Evolutionary conservation across 2,113 vertebrate species (phyloP).

Genomic region (Antennarius striatus): DNA sequence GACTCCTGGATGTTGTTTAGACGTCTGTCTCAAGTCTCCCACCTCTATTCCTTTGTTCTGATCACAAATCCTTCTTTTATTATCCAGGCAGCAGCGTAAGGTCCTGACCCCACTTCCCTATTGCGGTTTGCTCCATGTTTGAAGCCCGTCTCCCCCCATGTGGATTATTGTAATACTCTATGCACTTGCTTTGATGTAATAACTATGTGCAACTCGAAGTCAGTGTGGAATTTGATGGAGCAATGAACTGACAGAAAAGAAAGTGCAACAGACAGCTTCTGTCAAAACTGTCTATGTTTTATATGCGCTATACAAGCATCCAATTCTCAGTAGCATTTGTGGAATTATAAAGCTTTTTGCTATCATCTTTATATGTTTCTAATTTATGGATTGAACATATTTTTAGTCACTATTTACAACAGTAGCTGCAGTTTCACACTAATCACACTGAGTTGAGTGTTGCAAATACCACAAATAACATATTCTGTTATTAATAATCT

Average conservation of each 20-base stretch:
- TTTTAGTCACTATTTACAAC: no score
- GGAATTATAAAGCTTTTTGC: neutral
- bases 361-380: no score
- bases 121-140: slow-evolving; percentile 68
- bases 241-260: slow-evolving; percentile 52
- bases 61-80: slow-evolving; percentile 77
- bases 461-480: slow-evolving; percentile 19
- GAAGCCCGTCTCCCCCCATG: slow-evolving; percentile 47
- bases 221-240: slow-evolving; percentile 62
- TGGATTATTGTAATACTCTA: slow-evolving; percentile 74
- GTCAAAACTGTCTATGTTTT: slow-evolving; percentile 29
- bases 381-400: no score
- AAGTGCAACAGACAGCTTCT: slow-evolving; percentile 32
- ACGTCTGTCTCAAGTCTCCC: slow-evolving; percentile 51
- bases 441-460: neutral
- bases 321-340: slow-evolving; percentile 1
- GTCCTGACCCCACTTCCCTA: slow-evolving; percentile 75
- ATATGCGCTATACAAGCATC: slow-evolving; percentile 17
- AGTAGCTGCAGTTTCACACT: neutral
- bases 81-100: slow-evolving; percentile 67
- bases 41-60: slow-evolving; percentile 66
- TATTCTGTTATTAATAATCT: slow-evolving; percentile 35
- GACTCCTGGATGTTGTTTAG: slow-evolving; percentile 60
- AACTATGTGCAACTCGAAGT: slow-evolving; percentile 70
- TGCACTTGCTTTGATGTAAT: slow-evolving; percentile 75